Percentiles rank a stretch among this genome's conserved stretches.
Evolutionary conservation across 2,113 vertebrate species (phyloP).

Genomic region (Okapia johnstoni): DNA sequence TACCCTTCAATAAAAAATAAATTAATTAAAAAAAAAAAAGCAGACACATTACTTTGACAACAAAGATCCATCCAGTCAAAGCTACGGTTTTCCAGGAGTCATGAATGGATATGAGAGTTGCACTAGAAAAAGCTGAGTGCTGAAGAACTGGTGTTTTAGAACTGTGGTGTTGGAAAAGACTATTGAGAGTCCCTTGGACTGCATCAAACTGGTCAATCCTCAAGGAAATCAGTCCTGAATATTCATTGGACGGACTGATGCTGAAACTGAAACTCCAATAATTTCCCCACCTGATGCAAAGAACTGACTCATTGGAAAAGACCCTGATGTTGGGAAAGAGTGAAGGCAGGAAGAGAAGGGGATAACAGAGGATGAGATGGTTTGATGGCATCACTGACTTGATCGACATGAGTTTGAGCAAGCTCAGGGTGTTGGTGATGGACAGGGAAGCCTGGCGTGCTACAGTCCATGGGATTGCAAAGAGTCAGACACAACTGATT

Average conservation of each 20-base stretch:
- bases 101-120: background rate
- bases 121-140: background rate
- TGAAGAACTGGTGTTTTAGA: background rate
- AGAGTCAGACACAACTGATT: background rate
- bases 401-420: background rate
- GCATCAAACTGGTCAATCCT: background rate
- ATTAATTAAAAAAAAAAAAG: too few relatives aligned
- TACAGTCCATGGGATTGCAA: background rate
- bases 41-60: background rate
- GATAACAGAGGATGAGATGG: background rate
- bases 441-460: background rate
- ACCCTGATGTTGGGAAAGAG: background rate
- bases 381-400: background rate
- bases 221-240: background rate
- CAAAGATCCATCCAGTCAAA: background rate
- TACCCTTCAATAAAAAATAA: too few relatives aligned
- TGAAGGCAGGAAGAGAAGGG: background rate
- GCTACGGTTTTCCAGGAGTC: background rate
- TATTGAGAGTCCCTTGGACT: background rate
- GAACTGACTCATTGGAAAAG: background rate
- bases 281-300: background rate
- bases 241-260: background rate
- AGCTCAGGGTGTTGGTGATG: background rate
- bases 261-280: background rate
- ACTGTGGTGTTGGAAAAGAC: background rate